phyloP scores from a whole-genome alignment of 2,113 vertebrate species.

The Sinosuthora webbiana region DNA sequence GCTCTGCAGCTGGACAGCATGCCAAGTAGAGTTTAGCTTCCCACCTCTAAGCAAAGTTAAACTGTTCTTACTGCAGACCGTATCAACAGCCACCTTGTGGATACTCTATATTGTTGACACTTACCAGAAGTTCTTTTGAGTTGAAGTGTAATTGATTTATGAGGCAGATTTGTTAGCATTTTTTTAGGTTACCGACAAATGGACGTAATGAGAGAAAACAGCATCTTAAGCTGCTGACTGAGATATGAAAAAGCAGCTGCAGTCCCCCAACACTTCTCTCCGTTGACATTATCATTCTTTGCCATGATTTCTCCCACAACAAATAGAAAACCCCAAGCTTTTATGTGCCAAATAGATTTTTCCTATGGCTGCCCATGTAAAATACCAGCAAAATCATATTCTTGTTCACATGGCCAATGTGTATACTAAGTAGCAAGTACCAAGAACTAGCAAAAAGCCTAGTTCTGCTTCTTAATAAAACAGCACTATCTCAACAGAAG shows the following conservation, averaged over 20 bases:
- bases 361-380: neutral
- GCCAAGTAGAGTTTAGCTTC: neutral
- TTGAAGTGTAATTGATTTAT: neutral
- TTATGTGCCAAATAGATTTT: neutral
- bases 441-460: neutral
- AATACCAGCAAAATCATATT: neutral
- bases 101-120: neutral
- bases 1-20: neutral
- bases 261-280: neutral
- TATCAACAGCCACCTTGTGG: neutral
- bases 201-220: neutral
- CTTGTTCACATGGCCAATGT: neutral
- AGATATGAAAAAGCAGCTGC: neutral
- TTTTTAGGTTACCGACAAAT: neutral
- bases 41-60: neutral
- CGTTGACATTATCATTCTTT: neutral
- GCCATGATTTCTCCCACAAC: neutral
- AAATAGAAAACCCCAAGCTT: neutral
- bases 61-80: neutral
- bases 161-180: neutral
- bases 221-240: neutral
- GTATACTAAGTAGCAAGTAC: neutral
- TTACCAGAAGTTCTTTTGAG: neutral
- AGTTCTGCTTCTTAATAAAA: neutral
- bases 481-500: neutral